These are phyloP conservation scores for Nothura maculosa DNA, from an alignment of 2,797 vertebrate species.

Conservation along the genomic window DNA sequence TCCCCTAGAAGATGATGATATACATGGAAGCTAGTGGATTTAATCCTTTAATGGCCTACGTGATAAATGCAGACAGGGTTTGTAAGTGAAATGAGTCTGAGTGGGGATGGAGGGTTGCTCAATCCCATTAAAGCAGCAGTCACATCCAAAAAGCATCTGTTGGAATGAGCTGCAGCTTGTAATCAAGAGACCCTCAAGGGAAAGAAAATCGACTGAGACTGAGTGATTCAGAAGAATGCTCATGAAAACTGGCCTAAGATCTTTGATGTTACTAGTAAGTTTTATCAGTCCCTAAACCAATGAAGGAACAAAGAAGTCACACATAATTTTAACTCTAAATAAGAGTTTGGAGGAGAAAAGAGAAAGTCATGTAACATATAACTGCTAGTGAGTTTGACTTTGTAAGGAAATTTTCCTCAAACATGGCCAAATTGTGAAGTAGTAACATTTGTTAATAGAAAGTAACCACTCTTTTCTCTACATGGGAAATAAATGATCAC, in stretches of 20 bases:
- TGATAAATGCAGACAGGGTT: neutral
- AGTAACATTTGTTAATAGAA: neutral
- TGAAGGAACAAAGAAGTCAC: neutral
- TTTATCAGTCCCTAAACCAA: neutral
- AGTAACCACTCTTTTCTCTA: neutral
- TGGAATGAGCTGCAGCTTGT: neutral
- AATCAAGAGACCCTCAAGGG: neutral
- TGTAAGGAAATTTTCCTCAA: neutral
- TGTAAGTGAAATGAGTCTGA: neutral
- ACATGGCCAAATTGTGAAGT: conserved; percentile 15
- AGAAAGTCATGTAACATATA: neutral
- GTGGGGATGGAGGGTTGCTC: neutral
- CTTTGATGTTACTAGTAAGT: neutral
- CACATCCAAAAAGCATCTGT: neutral
- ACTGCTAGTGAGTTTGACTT: neutral
- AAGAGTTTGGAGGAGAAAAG: neutral
- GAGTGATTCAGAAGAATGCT: neutral
- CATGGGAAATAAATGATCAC: neutral
- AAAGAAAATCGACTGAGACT: neutral
- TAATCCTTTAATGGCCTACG: neutral
- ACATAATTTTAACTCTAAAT: neutral
- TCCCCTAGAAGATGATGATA: neutral
- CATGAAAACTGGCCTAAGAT: neutral
- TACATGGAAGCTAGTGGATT: neutral
- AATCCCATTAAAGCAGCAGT: neutral